These are phyloP conservation scores for Actias luna DNA, from an alignment of 2,888 invertebrate species.

Conservation along the genomic window DNA sequence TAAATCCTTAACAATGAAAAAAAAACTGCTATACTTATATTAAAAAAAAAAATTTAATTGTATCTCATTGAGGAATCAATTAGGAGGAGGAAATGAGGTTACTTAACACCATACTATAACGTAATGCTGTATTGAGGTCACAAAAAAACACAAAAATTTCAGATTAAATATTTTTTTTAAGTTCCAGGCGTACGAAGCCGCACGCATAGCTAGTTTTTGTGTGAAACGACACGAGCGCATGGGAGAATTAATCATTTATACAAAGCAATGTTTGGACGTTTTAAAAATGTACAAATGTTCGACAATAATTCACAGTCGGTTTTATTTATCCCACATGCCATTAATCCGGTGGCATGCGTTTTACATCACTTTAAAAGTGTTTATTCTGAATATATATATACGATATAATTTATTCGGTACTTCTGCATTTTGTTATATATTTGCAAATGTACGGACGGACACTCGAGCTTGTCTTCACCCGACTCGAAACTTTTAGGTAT, in stretches of 20 bases:
- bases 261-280: constrained; percentile 11
- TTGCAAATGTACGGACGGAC: neutral
- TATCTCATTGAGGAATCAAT: too few species aligned
- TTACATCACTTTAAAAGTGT: constrained; percentile 1
- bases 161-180: too few species aligned
- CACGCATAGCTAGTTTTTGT: too few species aligned
- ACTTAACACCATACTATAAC: too few species aligned
- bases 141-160: too few species aligned
- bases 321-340: neutral
- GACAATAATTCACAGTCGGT: neutral
- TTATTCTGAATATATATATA: neutral
- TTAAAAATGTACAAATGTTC: neutral
- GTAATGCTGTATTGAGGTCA: too few species aligned
- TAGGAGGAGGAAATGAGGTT: too few species aligned
- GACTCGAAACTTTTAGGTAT: neutral
- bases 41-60: too few species aligned
- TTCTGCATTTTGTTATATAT: neutral
- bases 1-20: too few species aligned
- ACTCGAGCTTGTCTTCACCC: neutral
- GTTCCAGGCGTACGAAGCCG: too few species aligned
- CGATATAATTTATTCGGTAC: neutral
- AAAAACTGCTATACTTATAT: too few species aligned
- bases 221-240: neutral
- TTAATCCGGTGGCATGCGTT: constrained; percentile 8
- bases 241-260: neutral